Base-by-base conservation (phyloP, 1,140 invertebrate genomes). In the Monochamus saltuarius region DNA sequence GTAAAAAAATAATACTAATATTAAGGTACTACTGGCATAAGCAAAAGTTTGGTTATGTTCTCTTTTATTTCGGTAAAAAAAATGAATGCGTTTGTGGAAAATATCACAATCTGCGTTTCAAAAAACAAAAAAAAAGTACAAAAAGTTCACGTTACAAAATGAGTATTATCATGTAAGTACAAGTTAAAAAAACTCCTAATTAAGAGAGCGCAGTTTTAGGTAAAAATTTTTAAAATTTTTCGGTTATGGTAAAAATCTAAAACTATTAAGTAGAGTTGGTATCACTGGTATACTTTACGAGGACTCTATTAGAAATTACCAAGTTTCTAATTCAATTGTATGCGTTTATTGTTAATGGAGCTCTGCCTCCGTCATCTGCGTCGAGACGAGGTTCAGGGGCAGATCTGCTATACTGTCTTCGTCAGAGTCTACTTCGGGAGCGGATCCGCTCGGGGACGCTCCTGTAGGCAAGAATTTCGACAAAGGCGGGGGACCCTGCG, bases 331-430 rank as follows among this genome's bases (percentile, higher is more conserved):
- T 47, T 36, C 13, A 50, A 55, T 13, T n/a, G 8, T 29, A 50
- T 17, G 22, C 29, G 11, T 16, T 16, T 43, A 43, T 36, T 54
- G 47, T 67, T 66, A 76, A 59, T 72, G 72, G 8, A 71, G 64
- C 65, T 75, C 75, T 1, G 73, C 72, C 66, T 75, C 73, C 2
- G 75, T 64, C 68, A 76, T 67, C 56, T 76, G 75, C 7, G 75
- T 76, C 11, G 75, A 66, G 4, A 77, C 75, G 34, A 77, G 63
- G 61, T 77, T 77, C 34, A 77, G 57, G 7, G 75, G 75, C 47
- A 77, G 56, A 59, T 75, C 74, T 6, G 61, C 65, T 61, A 73
- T 71, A 53, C 68, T 72, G 19, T 76, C 75, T n/a, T 72, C 71
- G 34, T 75, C 75, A 0, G 71, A 73, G 19, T 75, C 73, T 8